A percentile compares a stretch with the other conserved stretches of the same genome.
Conservation (phyloP, 2,888 invertebrate species). For the Mythimna ferrago region DNA sequence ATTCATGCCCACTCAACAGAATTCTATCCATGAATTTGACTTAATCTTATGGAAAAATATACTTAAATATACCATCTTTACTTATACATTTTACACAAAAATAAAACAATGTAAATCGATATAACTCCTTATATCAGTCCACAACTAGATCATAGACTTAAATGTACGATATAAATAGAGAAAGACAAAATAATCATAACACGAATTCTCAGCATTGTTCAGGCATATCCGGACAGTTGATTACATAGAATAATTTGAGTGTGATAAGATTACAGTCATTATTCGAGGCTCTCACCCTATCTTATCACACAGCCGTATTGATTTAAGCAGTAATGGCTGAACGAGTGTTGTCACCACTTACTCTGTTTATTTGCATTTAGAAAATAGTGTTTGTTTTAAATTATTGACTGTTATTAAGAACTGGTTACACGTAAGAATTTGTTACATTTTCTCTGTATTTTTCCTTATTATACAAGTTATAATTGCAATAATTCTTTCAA, state of each 20-base stretch:
- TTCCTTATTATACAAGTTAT: background rate
- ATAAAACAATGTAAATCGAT: background rate
- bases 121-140: background rate
- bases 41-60: background rate
- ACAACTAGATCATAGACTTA: background rate
- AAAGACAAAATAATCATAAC: constrained; percentile 2
- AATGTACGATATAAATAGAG: constrained; percentile 8
- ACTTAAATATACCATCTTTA: background rate
- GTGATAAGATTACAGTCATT: constrained; percentile 83
- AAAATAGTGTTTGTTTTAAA: constrained; percentile 51
- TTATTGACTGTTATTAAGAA: constrained; percentile 57
- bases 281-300: constrained; percentile 77
- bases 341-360: constrained; percentile 70
- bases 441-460: background rate
- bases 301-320: constrained; percentile 83
- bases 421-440: constrained; percentile 49
- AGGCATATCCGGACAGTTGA: constrained; percentile 62
- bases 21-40: background rate
- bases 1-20: too few relatives aligned
- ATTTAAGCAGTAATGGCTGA: constrained; percentile 77
- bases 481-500: constrained; percentile 1
- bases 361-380: constrained; percentile 69
- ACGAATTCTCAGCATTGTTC: constrained; percentile 27
- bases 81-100: background rate
- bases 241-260: constrained; percentile 71